Percentiles rank a stretch among this genome's conserved stretches.
phyloP scores from a whole-genome alignment of 2,113 vertebrate species.

The Melozone crissalis region DNA sequence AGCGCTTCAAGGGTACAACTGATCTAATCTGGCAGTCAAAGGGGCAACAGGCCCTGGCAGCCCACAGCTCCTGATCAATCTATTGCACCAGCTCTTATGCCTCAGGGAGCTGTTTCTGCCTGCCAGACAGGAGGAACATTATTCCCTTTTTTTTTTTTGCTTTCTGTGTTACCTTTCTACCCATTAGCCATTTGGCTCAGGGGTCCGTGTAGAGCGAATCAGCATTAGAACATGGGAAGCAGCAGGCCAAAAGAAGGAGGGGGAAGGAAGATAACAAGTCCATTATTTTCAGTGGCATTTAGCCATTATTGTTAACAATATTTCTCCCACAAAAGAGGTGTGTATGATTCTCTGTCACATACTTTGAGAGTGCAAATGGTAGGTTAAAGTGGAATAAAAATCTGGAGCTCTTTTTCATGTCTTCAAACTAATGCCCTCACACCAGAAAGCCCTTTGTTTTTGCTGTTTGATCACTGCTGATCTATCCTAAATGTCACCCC shows the following conservation, averaged over 20 bases:
- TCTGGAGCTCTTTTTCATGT: neutral
- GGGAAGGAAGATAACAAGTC: neutral
- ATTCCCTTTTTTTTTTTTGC: neutral
- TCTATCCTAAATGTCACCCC: neutral
- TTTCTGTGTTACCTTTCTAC: neutral
- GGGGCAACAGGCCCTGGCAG: neutral
- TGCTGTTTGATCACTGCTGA: neutral
- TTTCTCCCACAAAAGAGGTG: neutral
- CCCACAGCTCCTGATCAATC: fast-evolving
- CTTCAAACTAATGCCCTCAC: neutral
- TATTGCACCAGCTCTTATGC: neutral
- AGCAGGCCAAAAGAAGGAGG: constrained; percentile 13
- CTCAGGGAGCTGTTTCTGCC: neutral
- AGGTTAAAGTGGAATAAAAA: neutral
- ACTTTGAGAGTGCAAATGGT: neutral
- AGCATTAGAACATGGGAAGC: neutral
- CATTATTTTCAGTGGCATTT: neutral
- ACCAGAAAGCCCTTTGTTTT: neutral
- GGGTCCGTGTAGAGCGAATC: neutral
- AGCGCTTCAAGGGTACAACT: neutral
- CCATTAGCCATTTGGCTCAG: neutral
- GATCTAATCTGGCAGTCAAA: neutral
- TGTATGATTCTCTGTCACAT: neutral
- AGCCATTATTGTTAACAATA: constrained; percentile 12
- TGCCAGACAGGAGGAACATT: neutral